Conservation (phyloP, 2,888 invertebrate genomes). For the Tenthredo livida region DNA sequence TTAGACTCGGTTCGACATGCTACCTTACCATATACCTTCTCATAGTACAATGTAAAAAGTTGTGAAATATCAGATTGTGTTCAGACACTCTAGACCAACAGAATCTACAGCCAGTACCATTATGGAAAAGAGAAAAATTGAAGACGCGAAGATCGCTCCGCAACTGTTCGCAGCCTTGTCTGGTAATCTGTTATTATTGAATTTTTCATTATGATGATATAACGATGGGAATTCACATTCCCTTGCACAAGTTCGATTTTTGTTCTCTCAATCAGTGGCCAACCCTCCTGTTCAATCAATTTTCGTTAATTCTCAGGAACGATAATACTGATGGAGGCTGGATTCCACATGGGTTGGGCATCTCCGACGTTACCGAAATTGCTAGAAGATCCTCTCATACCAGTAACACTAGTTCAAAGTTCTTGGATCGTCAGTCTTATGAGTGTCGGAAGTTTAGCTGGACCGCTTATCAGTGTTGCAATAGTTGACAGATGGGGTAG, state of each 20-base stretch:
- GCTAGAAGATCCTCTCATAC: background rate
- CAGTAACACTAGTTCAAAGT: conserved; percentile 49
- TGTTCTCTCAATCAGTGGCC: background rate
- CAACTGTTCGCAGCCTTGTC: conserved; percentile 28
- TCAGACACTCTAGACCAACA: background rate
- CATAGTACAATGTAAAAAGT: background rate
- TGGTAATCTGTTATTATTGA: background rate
- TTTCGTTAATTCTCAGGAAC: background rate
- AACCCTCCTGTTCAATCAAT: background rate
- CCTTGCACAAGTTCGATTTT: background rate
- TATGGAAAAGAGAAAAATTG: background rate
- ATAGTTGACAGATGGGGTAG: conserved; percentile 62
- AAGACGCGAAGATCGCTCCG: background rate
- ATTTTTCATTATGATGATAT: background rate
- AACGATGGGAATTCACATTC: too few species aligned
- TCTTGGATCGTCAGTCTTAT: conserved; percentile 56
- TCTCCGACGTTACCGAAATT: conserved; percentile 52
- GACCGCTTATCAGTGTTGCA: conserved; percentile 56
- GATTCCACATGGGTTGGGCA: conserved; percentile 57
- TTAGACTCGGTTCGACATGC: too few species aligned
- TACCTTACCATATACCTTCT: too few species aligned
- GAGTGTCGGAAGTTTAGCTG: conserved; percentile 58
- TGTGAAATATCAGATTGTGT: background rate
- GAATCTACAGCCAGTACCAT: background rate
- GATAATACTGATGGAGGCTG: conserved; percentile 41